Conservation (phyloP, 2,888 invertebrate genomes). For the Drosophila falleni region DNA sequence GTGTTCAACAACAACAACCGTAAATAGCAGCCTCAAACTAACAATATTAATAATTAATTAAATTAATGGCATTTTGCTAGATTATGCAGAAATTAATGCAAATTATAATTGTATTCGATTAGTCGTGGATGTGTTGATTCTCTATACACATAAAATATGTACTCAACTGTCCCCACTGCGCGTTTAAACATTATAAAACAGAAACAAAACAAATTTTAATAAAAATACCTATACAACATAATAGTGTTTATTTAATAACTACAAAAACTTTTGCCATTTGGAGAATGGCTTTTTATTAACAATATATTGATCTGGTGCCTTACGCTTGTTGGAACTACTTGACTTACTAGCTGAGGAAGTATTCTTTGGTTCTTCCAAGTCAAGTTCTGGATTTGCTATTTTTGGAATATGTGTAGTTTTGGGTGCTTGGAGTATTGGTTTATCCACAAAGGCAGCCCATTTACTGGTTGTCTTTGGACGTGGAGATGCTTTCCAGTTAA, state of each 20-base stretch:
- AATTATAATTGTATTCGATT: conserved; percentile 67
- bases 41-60: conserved; percentile 57
- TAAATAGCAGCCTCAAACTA: conserved; percentile 46
- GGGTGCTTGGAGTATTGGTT: background rate
- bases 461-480: conserved; percentile 33
- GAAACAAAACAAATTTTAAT: conserved; percentile 49
- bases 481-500: background rate
- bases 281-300: conserved; percentile 35
- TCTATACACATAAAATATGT: conserved; percentile 46
- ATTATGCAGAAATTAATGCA: conserved; percentile 52
- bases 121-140: conserved; percentile 54
- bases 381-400: background rate
- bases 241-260: background rate
- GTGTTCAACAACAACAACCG: conserved; percentile 30
- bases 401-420: accelerated
- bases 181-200: conserved; percentile 54
- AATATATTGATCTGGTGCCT: background rate
- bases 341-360: background rate
- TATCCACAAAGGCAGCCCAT: conserved; percentile 53
- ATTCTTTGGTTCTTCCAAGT: background rate
- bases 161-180: conserved; percentile 44
- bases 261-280: conserved; percentile 59
- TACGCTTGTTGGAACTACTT: conserved; percentile 25
- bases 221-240: conserved; percentile 52
- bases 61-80: conserved; percentile 59